Conservation (phyloP, 2,113 vertebrate genomes). For the Tragelaphus strepsiceros region DNA sequence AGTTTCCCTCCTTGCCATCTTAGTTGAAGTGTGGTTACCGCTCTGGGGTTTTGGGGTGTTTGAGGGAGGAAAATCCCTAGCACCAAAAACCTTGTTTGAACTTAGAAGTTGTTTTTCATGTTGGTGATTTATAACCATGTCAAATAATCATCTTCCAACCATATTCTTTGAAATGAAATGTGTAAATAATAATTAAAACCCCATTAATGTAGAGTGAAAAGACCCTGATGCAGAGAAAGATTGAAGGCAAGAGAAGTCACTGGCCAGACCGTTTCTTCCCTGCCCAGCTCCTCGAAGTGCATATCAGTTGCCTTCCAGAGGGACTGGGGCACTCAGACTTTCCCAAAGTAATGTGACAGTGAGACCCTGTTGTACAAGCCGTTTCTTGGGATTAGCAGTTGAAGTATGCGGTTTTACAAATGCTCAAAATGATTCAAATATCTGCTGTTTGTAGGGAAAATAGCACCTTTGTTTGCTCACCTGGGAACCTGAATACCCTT, state of each 20-base stretch:
- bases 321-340: rapidly evolving
- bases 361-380: background rate
- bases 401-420: background rate
- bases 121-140: too few species aligned
- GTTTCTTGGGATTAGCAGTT: background rate
- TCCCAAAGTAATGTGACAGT: background rate
- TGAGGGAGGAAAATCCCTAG: too few species aligned
- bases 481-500: background rate
- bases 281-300: rapidly evolving
- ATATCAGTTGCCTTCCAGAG: rapidly evolving
- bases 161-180: background rate
- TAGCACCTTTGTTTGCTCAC: background rate
- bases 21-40: rapidly evolving
- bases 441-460: background rate
- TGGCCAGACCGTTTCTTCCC: background rate
- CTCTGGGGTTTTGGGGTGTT: background rate
- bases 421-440: too few species aligned
- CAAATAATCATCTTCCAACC: background rate
- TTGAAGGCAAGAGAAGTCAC: background rate
- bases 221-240: background rate
- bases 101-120: background rate
- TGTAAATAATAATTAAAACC: background rate
- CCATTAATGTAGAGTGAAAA: background rate
- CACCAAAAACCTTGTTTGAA: background rate
- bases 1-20: too few species aligned